Conservation (phyloP, 2,888 invertebrate genomes). For the Drosophila emarginata region DNA sequence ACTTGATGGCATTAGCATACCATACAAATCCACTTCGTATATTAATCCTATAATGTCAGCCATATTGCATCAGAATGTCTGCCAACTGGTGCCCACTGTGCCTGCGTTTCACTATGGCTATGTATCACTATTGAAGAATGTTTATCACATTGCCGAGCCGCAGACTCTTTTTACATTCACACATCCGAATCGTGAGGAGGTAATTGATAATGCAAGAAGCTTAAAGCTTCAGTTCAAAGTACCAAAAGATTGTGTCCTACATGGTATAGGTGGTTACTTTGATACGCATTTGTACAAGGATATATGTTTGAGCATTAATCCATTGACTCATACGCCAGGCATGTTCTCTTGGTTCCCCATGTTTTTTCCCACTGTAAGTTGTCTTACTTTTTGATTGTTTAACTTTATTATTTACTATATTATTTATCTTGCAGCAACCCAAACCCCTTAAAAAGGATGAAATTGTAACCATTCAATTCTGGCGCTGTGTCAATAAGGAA, state of each 20-base stretch:
- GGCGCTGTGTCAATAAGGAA: conserved; percentile 90
- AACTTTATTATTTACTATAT: neutral
- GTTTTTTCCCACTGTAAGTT: conserved; percentile 91
- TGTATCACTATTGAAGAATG: conserved; percentile 88
- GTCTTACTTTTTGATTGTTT: neutral
- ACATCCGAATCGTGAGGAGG: conserved; percentile 92
- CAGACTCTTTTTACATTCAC: conserved; percentile 90
- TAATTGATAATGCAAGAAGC: conserved; percentile 89
- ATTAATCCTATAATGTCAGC: conserved; percentile 96
- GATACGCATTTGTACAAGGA: conserved; percentile 93
- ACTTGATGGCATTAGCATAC: conserved; percentile 95
- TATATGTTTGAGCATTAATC: conserved; percentile 94
- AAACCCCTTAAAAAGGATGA: conserved; percentile 87
- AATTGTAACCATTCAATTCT: conserved; percentile 90
- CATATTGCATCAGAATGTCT: conserved; percentile 91
- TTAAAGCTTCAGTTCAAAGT: conserved; percentile 87
- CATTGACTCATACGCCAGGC: conserved; percentile 92
- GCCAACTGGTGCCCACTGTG: conserved; percentile 67
- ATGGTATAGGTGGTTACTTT: conserved; percentile 98
- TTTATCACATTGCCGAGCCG: conserved; percentile 80
- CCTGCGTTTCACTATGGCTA: conserved; percentile 89
- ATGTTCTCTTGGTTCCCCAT: conserved; percentile 99
- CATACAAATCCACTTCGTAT: conserved; percentile 93
- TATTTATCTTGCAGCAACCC: conserved; percentile 73
- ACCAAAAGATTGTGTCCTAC: conserved; percentile 90